A percentile compares a stretch with the other conserved stretches of the same genome.
phyloP scores from a whole-genome alignment of 2,888 invertebrate species.

The Philereme transversata region DNA sequence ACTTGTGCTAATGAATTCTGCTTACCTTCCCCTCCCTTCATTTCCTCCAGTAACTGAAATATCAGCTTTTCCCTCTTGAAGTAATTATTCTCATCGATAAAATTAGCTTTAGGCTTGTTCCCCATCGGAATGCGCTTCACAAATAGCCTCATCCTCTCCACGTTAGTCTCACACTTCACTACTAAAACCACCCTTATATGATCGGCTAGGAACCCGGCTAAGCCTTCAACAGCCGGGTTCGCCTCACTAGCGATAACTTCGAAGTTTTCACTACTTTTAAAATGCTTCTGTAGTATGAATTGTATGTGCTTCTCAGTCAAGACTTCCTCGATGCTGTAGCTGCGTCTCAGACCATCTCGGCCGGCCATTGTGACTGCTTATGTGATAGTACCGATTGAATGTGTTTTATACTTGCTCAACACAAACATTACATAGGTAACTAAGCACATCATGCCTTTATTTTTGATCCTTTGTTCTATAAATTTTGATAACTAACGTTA shows the following conservation, averaged over 20 bases:
- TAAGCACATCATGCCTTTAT: too few species aligned
- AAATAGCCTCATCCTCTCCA: constrained; percentile 53
- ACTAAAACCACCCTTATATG: constrained; percentile 55
- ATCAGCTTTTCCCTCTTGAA: constrained; percentile 62
- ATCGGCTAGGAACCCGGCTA: constrained; percentile 69
- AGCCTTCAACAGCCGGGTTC: constrained; percentile 54
- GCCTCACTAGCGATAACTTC: constrained; percentile 44
- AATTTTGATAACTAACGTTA: neutral
- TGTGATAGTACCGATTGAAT: neutral
- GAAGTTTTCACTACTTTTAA: constrained; percentile 9
- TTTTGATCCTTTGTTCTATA: constrained; percentile 1
- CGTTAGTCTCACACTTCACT: constrained; percentile 39
- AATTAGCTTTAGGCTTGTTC: constrained; percentile 63
- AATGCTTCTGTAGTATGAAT: constrained; percentile 36
- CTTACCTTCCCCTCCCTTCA: constrained; percentile 46
- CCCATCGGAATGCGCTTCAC: constrained; percentile 60
- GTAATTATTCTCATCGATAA: constrained; percentile 55
- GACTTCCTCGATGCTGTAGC: constrained; percentile 43
- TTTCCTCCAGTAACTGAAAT: constrained; percentile 59
- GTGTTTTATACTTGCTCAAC: constrained; percentile 26
- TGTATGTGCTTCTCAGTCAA: constrained; percentile 53
- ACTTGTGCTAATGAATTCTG: neutral
- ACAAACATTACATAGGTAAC: neutral
- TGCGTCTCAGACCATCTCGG: constrained; percentile 13
- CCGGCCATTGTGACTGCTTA: constrained; percentile 43